Percentiles rank a stretch among this genome's conserved stretches.
These are phyloP conservation scores for Choreutis nemorana DNA, from an alignment of 2,888 invertebrate species.

Conservation along the genomic window DNA sequence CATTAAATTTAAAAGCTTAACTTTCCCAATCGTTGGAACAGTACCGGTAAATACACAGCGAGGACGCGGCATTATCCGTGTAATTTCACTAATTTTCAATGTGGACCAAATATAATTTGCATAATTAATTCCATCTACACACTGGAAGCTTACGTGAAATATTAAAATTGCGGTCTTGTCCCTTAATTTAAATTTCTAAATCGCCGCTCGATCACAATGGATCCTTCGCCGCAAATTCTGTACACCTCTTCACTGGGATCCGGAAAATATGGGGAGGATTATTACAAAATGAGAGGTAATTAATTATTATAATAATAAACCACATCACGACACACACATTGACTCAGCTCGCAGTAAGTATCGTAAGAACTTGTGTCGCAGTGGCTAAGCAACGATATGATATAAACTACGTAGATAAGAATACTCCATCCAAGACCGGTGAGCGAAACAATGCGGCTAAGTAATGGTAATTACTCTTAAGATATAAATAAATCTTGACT, in stretches of 20 bases:
- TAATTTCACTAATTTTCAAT: constrained; percentile 40
- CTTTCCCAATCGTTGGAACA: too few relatives aligned
- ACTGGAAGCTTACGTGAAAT: constrained; percentile 26
- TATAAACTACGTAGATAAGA: too few relatives aligned
- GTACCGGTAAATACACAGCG: constrained; percentile 15
- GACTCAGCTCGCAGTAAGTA: too few relatives aligned
- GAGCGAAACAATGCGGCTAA: too few relatives aligned
- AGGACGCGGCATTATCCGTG: constrained; percentile 21
- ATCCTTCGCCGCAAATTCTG: too few relatives aligned
- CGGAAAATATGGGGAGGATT: neutral
- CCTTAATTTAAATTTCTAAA: constrained; percentile 53
- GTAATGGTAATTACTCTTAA: neutral
- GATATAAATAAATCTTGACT: neutral
- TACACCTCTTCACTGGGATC: constrained; percentile 1
- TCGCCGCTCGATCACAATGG: constrained; percentile 26
- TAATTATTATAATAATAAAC: neutral
- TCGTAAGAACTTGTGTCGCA: too few relatives aligned
- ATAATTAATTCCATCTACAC: constrained; percentile 46
- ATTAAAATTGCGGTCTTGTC: constrained; percentile 37
- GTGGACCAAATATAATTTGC: constrained; percentile 40
- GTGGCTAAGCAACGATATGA: too few relatives aligned
- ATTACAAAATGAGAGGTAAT: neutral
- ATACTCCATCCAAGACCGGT: too few relatives aligned
- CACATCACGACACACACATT: too few relatives aligned
- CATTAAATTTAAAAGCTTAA: too few relatives aligned